A percentile compares a stretch with the other conserved stretches of the same genome.
Evolutionary conservation across 2,113 vertebrate genomes (phyloP).

Genomic region (Pseudorhombus dupliciocellatus): DNA sequence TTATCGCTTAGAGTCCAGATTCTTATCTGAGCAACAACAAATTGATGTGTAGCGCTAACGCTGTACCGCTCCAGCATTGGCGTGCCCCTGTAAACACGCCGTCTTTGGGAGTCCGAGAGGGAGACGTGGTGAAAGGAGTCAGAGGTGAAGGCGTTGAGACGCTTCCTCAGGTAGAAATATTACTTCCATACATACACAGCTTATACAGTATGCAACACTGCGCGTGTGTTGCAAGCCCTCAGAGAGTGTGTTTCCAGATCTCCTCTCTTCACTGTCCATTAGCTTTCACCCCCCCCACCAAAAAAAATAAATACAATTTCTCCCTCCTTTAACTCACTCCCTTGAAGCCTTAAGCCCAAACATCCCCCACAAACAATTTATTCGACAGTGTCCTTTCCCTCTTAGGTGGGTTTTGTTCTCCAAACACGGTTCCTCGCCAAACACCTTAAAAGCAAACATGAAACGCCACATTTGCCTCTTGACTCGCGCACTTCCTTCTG

Average conservation of each 20-base stretch:
- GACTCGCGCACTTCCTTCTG: background rate
- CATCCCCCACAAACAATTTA: background rate
- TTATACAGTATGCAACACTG: no score
- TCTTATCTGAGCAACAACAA: conserved; percentile 20
- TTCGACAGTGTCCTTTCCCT: background rate
- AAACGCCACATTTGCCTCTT: background rate
- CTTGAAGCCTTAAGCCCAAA: background rate
- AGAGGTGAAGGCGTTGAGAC: background rate
- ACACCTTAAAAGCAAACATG: background rate
- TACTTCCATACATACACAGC: background rate
- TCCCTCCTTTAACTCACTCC: conserved; percentile 2
- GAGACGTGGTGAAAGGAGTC: background rate
- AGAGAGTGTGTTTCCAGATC: background rate
- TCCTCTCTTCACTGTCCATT: background rate
- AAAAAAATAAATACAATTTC: no score
- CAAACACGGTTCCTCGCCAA: background rate
- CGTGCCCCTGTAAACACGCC: background rate
- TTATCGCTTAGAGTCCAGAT: conserved; percentile 10
- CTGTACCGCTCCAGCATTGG: background rate
- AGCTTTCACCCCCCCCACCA: background rate
- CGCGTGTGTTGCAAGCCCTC: no score
- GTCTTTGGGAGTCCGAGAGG: background rate
- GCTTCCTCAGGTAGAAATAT: background rate
- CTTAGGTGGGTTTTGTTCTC: background rate
- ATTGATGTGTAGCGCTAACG: conserved; percentile 10